Conservation (phyloP, 1,140 invertebrate species). For the Zophobas atratus region DNA sequence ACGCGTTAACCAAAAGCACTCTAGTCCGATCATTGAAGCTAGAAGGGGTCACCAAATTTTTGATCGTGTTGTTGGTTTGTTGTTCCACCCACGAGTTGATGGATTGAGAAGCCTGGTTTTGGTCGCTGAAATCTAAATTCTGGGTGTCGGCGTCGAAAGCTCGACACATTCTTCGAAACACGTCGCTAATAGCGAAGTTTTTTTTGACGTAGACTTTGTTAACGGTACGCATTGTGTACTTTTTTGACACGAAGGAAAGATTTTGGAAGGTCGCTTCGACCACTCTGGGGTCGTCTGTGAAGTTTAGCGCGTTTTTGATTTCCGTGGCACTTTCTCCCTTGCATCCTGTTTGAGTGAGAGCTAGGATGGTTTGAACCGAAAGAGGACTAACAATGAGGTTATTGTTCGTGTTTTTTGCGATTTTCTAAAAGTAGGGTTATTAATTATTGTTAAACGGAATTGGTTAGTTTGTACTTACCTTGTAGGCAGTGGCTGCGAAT, state of each 20-base stretch:
- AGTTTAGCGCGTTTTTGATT: slow-evolving; percentile 63
- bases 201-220: slow-evolving; percentile 69
- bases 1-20: slow-evolving; percentile 84
- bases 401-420: slow-evolving; percentile 42
- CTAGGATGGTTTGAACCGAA: slow-evolving; percentile 67
- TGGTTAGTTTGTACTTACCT: not conserved
- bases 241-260: not conserved
- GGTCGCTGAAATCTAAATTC: slow-evolving; percentile 71
- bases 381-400: slow-evolving; percentile 68
- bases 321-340: slow-evolving; percentile 70
- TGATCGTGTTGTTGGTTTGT: slow-evolving; percentile 82
- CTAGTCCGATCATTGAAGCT: slow-evolving; percentile 71
- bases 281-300: slow-evolving; percentile 54
- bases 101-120: slow-evolving; percentile 63
- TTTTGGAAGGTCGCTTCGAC: slow-evolving; percentile 68
- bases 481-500: not conserved
- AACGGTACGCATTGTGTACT: not conserved
- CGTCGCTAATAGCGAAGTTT: slow-evolving; percentile 62
- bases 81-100: slow-evolving; percentile 83
- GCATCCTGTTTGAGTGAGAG: slow-evolving; percentile 69
- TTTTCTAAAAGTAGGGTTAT: slow-evolving; percentile 51
- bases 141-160: slow-evolving; percentile 72
- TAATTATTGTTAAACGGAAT: not conserved
- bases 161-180: slow-evolving; percentile 49
- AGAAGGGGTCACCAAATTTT: slow-evolving; percentile 75